Conservation (phyloP, 2,797 vertebrate genomes). For the Rousettus madagascariensis region DNA sequence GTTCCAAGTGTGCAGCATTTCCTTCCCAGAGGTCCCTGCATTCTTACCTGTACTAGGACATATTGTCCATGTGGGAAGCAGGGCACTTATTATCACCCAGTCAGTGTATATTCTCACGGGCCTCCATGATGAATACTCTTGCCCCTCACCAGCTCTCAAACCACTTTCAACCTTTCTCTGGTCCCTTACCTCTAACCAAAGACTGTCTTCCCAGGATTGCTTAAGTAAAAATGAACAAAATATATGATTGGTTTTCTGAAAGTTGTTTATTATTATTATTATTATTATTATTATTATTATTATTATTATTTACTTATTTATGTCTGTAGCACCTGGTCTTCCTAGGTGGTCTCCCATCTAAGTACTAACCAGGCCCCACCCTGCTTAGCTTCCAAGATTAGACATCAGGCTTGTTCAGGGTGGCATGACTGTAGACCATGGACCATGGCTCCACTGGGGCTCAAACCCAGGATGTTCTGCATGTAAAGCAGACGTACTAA, state of each 20-base stretch:
- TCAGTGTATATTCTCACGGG: background rate
- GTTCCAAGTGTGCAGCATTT: background rate
- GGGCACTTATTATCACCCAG: background rate
- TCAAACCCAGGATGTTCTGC: no score
- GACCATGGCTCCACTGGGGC: no score
- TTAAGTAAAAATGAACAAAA: constrained; percentile 2
- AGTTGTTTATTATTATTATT: no score
- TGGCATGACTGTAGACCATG: no score
- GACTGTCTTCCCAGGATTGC: background rate
- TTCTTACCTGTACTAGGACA: background rate
- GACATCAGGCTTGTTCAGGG: no score
- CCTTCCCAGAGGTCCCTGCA: background rate
- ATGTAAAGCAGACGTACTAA: no score
- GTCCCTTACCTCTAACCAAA: background rate
- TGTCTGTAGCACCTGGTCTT: no score
- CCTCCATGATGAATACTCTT: background rate
- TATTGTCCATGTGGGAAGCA: background rate
- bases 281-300: no score
- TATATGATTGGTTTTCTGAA: background rate
- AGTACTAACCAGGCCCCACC: no score
- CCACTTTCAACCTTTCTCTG: background rate
- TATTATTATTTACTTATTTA: no score
- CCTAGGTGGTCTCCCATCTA: no score
- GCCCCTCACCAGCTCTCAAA: background rate
- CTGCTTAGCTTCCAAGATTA: no score